Evolutionary conservation across 2,113 vertebrate genomes (phyloP), one percentile per base, ranked within the genome.

Genomic region (Scartelaos histophorus): DNA sequence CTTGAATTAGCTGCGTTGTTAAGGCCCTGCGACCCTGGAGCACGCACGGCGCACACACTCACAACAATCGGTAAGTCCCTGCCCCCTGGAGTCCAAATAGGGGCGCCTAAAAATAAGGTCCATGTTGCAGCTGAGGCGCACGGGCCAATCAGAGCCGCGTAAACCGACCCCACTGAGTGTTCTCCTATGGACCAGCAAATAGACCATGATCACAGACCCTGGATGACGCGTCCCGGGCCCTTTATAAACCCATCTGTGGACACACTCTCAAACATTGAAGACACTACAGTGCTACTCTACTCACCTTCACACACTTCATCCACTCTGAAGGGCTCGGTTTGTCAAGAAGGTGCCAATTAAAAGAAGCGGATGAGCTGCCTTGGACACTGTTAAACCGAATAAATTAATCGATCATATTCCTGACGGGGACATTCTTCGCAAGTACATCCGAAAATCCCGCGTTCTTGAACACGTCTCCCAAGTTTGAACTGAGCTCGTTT

Each of bases 91-190:
- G 24, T 88, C 88, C 76, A 87, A 91, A 88, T 87, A 82, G 87
- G 91, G 88, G 87, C 71, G 75, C 45, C 92, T 94, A 94, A 94
- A 94, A 95, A 94, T 94, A 94, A 87, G 78, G 35, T 24, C 69
- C 85, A 70, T 86, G 86, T 83, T 82, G 77, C 89, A 89, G 81
- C 90, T 86, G 82, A 83, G 90, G 88, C 82, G 82, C 82, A 51
- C 80, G 53, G 84, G 73, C 91, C 89, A 91, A 92, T 92, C 86
- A 53, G 74, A 15, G 70, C 17, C 79, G 25, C 15, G 87, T 84
- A 85, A 83, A 88, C 90, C 88, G 93, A 92, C 85, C 89, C 84
- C 65, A 58, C 76, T 74, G 84, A 78, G 21, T 79, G 75, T 89
- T 83, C 86, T 80, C 85, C 62, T 56, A 54, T 60, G 86, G 82